phyloP scores from a whole-genome alignment of 2,888 invertebrate species.

The Eudemis profundana region DNA sequence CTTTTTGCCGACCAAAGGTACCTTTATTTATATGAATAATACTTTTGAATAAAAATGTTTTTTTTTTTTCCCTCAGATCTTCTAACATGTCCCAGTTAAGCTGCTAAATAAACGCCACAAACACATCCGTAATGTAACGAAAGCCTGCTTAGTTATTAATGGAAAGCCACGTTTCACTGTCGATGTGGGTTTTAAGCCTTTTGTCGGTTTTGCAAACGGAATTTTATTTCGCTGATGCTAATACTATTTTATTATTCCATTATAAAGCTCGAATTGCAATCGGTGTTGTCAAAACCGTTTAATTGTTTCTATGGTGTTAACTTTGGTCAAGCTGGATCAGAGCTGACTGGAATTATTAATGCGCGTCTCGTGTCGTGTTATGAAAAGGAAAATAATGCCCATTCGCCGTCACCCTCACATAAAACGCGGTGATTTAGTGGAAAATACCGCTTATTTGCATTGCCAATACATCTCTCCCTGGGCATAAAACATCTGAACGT shows the following conservation, averaged over 20 bases:
- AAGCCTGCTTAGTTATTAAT: conserved; percentile 82
- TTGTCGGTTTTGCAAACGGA: conserved; percentile 66
- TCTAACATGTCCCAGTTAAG: conserved; percentile 52
- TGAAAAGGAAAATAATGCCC: conserved; percentile 65
- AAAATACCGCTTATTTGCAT: conserved; percentile 78
- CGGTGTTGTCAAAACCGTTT: neutral
- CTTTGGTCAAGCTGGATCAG: conserved; percentile 48
- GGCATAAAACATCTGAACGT: conserved; percentile 69
- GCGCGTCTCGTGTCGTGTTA: conserved; percentile 63
- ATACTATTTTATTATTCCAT: conserved; percentile 37
- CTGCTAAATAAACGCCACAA: conserved; percentile 78
- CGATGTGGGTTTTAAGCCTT: conserved; percentile 76
- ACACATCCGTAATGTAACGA: conserved; percentile 75
- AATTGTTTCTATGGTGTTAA: neutral
- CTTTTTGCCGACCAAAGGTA: no score
- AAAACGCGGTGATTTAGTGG: conserved; percentile 70
- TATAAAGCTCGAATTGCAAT: conserved; percentile 11
- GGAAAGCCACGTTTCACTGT: conserved; percentile 81
- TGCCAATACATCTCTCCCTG: conserved; percentile 67
- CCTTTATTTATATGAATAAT: no score
- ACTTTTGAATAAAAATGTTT: neutral
- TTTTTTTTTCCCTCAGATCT: neutral
- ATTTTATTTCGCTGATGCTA: conserved; percentile 63
- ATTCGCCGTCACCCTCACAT: conserved; percentile 63
- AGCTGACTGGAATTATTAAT: conserved; percentile 56